Percentiles rank a stretch among this genome's conserved stretches.
Evolutionary conservation across 2,797 vertebrate species (phyloP).

Genomic region (Lemur catta): DNA sequence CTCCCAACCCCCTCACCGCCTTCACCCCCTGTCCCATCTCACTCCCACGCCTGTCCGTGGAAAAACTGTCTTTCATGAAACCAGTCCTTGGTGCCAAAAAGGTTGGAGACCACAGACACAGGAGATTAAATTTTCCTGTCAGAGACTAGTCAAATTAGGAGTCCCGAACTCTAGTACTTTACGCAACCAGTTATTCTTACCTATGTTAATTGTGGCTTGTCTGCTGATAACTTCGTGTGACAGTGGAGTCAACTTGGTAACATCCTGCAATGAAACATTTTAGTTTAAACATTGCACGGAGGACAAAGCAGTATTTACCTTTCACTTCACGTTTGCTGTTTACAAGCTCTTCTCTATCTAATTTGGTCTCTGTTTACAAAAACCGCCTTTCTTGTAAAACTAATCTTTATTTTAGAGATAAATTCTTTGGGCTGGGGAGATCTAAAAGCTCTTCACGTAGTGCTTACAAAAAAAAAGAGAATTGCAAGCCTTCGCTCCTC

Average conservation of each 20-base stretch:
- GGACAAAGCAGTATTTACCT: not conserved
- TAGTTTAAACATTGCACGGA: not conserved
- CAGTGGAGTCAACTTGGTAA: constrained; percentile 91
- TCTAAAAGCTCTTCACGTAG: no score
- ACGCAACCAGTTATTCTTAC: constrained; percentile 79
- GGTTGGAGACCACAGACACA: no score
- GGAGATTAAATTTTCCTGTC: no score
- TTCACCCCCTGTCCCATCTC: no score
- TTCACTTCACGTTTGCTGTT: not conserved
- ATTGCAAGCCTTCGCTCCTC: not conserved
- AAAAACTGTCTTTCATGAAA: no score
- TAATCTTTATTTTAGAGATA: not conserved
- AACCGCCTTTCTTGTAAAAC: not conserved
- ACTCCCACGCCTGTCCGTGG: no score
- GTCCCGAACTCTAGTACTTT: not conserved
- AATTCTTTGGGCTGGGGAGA: accelerated
- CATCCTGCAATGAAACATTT: constrained; percentile 85
- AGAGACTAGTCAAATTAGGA: not conserved
- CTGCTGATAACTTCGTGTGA: constrained; percentile 96
- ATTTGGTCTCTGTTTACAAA: not conserved
- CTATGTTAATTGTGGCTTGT: constrained; percentile 98
- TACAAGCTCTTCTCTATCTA: not conserved
- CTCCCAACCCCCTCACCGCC: no score
- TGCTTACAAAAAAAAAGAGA: not conserved
- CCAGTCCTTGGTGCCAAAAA: no score